Percentiles rank a stretch among this genome's conserved stretches.
phyloP scores from a whole-genome alignment of 2,888 invertebrate species.

The Sarcophaga carnaria region DNA sequence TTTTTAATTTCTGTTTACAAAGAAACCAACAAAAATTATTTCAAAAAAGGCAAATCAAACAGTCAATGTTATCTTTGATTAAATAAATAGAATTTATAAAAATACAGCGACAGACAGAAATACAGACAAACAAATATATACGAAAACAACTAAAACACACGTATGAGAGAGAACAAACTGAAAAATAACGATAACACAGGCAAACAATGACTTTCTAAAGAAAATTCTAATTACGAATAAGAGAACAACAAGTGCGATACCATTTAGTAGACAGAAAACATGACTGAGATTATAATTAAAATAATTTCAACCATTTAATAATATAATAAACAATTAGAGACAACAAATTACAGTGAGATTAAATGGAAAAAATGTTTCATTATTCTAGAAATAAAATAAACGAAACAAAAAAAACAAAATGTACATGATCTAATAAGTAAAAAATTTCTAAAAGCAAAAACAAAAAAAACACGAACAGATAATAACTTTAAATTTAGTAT shows the following conservation, averaged over 20 bases:
- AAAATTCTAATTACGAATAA: background rate
- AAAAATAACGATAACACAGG: background rate
- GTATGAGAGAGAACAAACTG: background rate
- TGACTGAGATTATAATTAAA: slow-evolving; percentile 45
- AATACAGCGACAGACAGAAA: background rate
- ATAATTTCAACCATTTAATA: slow-evolving; percentile 16
- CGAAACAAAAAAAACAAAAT: background rate
- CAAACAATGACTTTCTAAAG: slow-evolving; percentile 48
- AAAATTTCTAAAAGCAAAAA: slow-evolving; percentile 12
- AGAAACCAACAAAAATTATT: too few species aligned
- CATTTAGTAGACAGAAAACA: background rate
- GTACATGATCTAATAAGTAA: slow-evolving; percentile 40
- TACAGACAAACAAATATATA: background rate
- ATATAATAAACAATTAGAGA: slow-evolving; percentile 27
- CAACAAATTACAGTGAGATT: background rate
- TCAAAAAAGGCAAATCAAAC: background rate
- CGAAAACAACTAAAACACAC: background rate
- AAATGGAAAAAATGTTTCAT: background rate
- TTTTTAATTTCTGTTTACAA: too few species aligned
- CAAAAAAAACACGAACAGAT: background rate
- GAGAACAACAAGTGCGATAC: background rate
- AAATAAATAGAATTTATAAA: background rate
- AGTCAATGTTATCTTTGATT: background rate
- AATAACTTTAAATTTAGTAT: background rate
- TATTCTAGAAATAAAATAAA: background rate